Base-by-base conservation (phyloP, 2,888 invertebrate genomes). In the Hirtodrosophila duncani region DNA sequence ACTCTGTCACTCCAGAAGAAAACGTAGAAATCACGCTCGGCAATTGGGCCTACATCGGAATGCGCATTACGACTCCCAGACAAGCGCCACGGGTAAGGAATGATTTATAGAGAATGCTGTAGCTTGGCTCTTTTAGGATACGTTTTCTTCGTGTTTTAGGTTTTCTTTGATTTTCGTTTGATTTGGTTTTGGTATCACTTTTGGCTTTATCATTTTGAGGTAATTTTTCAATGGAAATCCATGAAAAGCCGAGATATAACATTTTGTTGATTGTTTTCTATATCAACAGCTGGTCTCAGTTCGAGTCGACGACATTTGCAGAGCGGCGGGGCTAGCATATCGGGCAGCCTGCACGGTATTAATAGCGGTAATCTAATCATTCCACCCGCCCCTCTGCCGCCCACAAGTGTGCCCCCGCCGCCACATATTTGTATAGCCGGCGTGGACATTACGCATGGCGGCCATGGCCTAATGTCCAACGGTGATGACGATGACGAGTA, bases 1-100 rank as follows among this genome's bases (percentile, higher is more conserved):
- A 85, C 87, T 87, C 69, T 87, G 84, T 87, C 87, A 86, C 86
- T 87, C 86, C 86, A 87, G 85, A 87, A 87, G 86, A 87, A 87
- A 86, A 83, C 87, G 87, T 83, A 86, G 85, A 63, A 83, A 85
- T 59, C 85, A 84, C 59, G 83, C 75, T 36, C 83, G 87, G 51
- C 87, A 87, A 67, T 74, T 87, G 70, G 87, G 87, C 39, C 70
- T 87, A 63, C 87, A 87, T 81, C 84, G 87, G 51, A 86, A 87
- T 65, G 86, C 86, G 58, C 87, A 87, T 62, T 87, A 87, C 57
- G 87, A 87, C 65, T 87, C 87, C 52, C 86, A 87, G 78, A 87
- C 87, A 46, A 87, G 87, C 74, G 87, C 87, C 41, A 86, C 87
- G 67, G 87, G 87, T 87, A 69, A 68, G 69, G 29, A 1, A 3